Evolutionary conservation across 2,888 invertebrate genomes (phyloP).

Genomic region (Psylliodes chrysocephalus): DNA sequence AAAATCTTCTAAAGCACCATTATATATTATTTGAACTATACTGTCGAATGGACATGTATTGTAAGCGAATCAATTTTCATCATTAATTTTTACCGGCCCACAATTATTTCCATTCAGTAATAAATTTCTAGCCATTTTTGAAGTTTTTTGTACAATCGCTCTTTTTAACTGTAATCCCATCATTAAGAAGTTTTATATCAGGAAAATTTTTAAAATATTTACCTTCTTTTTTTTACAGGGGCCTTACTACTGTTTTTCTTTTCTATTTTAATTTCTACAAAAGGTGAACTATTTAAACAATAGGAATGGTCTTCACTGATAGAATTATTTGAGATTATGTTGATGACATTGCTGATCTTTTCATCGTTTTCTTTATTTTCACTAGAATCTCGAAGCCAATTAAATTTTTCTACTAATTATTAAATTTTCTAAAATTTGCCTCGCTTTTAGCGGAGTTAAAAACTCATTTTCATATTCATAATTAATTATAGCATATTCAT

Average conservation of each 20-base stretch:
- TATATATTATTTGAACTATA: neutral
- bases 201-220: neutral
- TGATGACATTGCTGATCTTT: neutral
- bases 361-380: neutral
- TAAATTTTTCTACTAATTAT: neutral
- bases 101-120: neutral
- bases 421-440: neutral
- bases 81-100: neutral
- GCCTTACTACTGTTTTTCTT: neutral
- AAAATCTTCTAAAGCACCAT: neutral
- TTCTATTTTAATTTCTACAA: neutral
- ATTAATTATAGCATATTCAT: neutral
- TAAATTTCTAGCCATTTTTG: neutral
- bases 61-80: neutral
- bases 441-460: neutral
- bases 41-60: neutral
- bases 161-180: neutral
- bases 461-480: neutral
- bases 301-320: neutral
- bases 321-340: neutral
- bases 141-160: neutral
- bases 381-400: neutral
- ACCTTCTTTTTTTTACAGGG: neutral
- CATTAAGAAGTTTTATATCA: neutral
- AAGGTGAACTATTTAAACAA: neutral